These are phyloP conservation scores for Ridgeia piscesae DNA, from an alignment of 1,140 invertebrate species.

Conservation along the genomic window DNA sequence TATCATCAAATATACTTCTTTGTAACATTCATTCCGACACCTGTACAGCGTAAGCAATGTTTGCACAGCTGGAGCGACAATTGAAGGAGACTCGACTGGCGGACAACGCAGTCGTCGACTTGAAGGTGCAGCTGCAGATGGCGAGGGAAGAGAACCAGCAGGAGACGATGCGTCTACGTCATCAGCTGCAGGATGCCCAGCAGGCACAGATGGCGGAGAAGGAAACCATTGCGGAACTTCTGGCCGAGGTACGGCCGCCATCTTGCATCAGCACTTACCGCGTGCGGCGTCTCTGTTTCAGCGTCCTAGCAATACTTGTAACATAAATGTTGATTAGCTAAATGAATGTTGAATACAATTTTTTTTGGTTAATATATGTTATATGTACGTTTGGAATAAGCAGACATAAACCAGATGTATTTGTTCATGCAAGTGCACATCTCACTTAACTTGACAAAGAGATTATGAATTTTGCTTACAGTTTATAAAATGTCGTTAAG, in stretches of 20 bases:
- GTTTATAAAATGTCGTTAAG: not conserved
- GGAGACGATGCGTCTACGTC: constrained; percentile 18
- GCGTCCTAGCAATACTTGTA: not conserved
- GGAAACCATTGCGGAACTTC: constrained; percentile 7
- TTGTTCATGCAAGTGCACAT: not conserved
- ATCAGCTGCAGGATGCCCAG: constrained; percentile 14
- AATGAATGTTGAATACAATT: not conserved
- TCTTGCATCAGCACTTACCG: not conserved
- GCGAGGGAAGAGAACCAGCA: constrained; percentile 18
- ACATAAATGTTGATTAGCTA: not conserved
- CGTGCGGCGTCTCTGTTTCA: no score
- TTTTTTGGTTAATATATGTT: no score
- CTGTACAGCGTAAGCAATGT: not conserved
- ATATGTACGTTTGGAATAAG: no score
- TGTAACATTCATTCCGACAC: not conserved
- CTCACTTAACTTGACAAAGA: no score
- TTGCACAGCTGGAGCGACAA: constrained; percentile 23
- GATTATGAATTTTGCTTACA: not conserved
- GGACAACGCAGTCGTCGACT: constrained; percentile 20
- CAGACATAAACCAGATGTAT: not conserved
- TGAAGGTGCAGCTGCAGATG: constrained; percentile 22
- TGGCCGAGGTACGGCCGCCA: constrained; percentile 16
- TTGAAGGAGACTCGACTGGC: constrained; percentile 1
- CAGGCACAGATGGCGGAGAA: not conserved
- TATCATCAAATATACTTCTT: not conserved